Percentiles rank a stretch among this genome's conserved stretches.
Conservation (phyloP, 2,888 invertebrate species). For the Chalcis sispes region DNA sequence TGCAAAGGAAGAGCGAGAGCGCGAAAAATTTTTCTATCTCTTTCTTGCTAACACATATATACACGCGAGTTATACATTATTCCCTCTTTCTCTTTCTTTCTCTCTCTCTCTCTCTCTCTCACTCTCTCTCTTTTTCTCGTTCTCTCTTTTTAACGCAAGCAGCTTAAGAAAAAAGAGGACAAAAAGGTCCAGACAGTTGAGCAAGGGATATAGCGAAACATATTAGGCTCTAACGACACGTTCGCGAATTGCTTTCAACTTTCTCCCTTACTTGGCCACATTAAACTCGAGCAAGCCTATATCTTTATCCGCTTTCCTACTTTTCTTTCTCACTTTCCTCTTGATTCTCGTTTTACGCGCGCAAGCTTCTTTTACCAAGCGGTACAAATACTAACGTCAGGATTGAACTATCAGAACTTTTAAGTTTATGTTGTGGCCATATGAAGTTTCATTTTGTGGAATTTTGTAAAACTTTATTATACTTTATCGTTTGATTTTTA, state of each 20-base stretch:
- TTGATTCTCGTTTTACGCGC: slow-evolving; percentile 30
- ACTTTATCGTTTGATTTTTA: slow-evolving; percentile 32
- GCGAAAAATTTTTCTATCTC: too few species aligned
- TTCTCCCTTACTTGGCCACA: slow-evolving; percentile 57
- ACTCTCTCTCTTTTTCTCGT: too few species aligned
- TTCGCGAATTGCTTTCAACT: slow-evolving; percentile 66
- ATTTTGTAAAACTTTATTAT: slow-evolving; percentile 20
- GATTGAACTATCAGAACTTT: slow-evolving; percentile 46
- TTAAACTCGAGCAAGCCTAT: slow-evolving; percentile 25
- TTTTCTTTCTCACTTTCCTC: slow-evolving; percentile 48
- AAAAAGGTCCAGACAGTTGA: slow-evolving; percentile 32
- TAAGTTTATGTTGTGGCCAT: slow-evolving; percentile 40
- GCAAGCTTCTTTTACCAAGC: slow-evolving; percentile 28
- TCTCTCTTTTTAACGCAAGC: slow-evolving; percentile 10
- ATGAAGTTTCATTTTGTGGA: slow-evolving; percentile 17
- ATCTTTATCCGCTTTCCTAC: slow-evolving; percentile 25
- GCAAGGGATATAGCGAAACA: slow-evolving; percentile 67
- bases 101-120: too few species aligned
- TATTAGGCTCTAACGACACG: slow-evolving; percentile 70
- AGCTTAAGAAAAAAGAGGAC: slow-evolving; percentile 39
- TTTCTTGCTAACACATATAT: too few species aligned
- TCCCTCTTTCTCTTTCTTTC: too few species aligned
- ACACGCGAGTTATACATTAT: too few species aligned
- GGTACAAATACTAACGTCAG: slow-evolving; percentile 4
- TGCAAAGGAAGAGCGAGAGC: slow-evolving; percentile 41